Base-by-base conservation (phyloP, 2,888 invertebrate species). In the Papilio demoleus region DNA sequence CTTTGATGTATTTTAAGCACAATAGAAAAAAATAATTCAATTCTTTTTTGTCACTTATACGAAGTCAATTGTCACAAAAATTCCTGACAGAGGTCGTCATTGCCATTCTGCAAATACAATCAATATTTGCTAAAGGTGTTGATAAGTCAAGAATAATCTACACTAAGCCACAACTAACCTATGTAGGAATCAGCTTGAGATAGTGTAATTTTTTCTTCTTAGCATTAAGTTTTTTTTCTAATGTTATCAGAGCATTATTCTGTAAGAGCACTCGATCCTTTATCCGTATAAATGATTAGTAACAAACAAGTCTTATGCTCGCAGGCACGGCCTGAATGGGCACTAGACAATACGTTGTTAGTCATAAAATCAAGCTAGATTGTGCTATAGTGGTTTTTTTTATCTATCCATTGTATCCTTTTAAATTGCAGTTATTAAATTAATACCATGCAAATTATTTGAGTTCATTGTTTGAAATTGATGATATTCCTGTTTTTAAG, bases 331-430 rank as follows among this genome's bases (percentile, higher is more conserved):
- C 31, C 24, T 63, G 19, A 58, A 45, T 58, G 36, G 58, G 19
- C 36, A 63, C 42, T 34, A 68, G 63, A 68, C 68, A 68, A 68
- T 68, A 58, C 47, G 24, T 58, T 58, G 63, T 68, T 45, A 62
- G 58, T 38, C 42, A 56, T 65, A 42, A 64, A 56, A 58, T 36
- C 36, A 45, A 47, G 58, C 68, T 68, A 59, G 68, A 47, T 64
- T 63, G 47, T 58, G 45, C 47, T 31, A 12, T 47, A 63, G 45
- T 36, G 9, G 19, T 22, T 61, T 40, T 45, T 60, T 12, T 60
- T 67, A 45, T 63, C 63, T 27, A n/a, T 14, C 47, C 12, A 63
- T 68, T 63, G 58, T 68, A 36, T 38, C 42, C 53, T 17, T 68
- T 68, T 58, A 34, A 50, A 62, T 67, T 63, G 63, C 38, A 36